These are phyloP conservation scores for Chydorus sphaericus DNA, from an alignment of 2,888 invertebrate genomes.

Conservation along the genomic window DNA sequence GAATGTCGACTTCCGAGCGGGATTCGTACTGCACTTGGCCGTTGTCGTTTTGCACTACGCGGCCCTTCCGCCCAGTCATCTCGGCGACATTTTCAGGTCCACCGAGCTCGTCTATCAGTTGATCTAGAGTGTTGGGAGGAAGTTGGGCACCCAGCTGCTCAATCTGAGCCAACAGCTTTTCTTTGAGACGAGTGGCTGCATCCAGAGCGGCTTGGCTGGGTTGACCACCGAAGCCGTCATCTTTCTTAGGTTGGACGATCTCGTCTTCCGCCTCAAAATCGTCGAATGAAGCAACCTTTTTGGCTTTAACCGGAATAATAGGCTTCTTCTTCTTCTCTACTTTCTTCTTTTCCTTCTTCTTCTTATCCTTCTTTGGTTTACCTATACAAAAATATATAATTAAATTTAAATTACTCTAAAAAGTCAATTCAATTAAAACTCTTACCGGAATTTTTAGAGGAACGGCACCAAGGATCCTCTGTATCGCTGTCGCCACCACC, in stretches of 20 bases:
- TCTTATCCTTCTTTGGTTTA: neutral
- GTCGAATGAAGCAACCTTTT: neutral
- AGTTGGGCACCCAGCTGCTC: slow-evolving; percentile 72
- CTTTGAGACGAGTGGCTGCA: slow-evolving; percentile 79
- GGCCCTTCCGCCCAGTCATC: slow-evolving; percentile 95
- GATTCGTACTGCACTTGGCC: slow-evolving; percentile 78
- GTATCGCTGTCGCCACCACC: slow-evolving; percentile 8
- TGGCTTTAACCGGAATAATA: too few relatives aligned
- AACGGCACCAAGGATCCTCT: slow-evolving; percentile 9
- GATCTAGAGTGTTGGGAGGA: slow-evolving; percentile 95
- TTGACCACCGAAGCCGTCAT: neutral
- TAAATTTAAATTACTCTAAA: neutral
- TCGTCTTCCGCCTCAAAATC: neutral
- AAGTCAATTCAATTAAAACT: neutral
- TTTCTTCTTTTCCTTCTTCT: neutral
- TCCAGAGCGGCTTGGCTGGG: neutral
- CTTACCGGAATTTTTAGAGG: neutral
- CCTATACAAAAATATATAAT: neutral
- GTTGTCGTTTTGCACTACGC: slow-evolving; percentile 82
- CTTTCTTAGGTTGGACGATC: neutral
- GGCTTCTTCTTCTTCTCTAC: neutral
- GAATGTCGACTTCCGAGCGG: slow-evolving; percentile 84
- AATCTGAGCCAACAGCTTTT: slow-evolving; percentile 68
- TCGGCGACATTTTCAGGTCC: slow-evolving; percentile 94
- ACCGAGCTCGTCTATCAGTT: slow-evolving; percentile 93